Evolutionary conservation across 1,140 invertebrate genomes (phyloP), one percentile per base, ranked within the genome.

Genomic region (Pogonomyrmex barbatus): DNA sequence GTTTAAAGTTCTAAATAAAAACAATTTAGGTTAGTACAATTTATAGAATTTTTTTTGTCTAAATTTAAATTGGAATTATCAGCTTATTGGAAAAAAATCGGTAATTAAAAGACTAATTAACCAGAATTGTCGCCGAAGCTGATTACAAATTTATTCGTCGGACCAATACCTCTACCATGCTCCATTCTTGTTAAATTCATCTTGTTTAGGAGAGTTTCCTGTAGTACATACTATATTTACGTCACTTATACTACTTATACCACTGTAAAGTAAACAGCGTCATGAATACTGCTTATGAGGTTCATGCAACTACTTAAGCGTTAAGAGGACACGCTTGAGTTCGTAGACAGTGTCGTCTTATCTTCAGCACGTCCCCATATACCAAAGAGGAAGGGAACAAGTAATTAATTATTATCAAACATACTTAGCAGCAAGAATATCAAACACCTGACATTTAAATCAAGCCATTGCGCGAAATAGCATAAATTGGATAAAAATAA

Each of bases 271-370:
- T 78, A 78, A 78, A 78, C 76, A 78, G 60, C 60, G 14, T 78
- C 76, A 78, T 78, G 76, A 78, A 78, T 78, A 63, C 58, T 65
- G 76, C 76, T 78, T 78, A 78, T 78, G 30, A 78, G 76, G 60
- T 65, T 78, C 60, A 65, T 60, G 33, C 60, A 78, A 78, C 76
- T 78, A 78, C 76, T 78, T 78, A 78, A 65, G 60, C n/a, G 30
- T 12, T 78, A 78, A 78, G 76, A 78, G 76, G 76, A 33, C 60
- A 65, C 60, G 76, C 60, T 78, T 78, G 45, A 78, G 60, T 78
- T 78, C 45, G 76, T n/a, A 63, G 76, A 78, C 76, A 78, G 58
- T 65, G 60, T 65, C 60, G 52, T 42, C 58, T 78, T 78, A 78
- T 78, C 76, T 65, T 30, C 58, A 14, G 58, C 60, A 8, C 24